These are phyloP conservation scores for Nymphalis c-album DNA, from an alignment of 2,888 invertebrate species.

Conservation along the genomic window DNA sequence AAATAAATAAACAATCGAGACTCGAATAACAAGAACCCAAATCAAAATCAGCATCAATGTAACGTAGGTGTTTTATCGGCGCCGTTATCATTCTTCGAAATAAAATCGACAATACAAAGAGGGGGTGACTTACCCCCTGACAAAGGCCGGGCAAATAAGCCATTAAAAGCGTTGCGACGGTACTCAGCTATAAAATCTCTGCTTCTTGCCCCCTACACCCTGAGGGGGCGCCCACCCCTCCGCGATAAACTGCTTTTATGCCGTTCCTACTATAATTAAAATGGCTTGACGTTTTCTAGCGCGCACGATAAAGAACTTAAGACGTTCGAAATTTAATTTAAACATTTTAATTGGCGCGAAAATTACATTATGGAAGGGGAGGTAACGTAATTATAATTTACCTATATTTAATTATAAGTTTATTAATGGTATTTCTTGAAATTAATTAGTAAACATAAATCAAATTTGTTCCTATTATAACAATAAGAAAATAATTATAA, in stretches of 20 bases:
- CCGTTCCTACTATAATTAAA: constrained; percentile 77
- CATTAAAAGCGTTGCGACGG: constrained; percentile 78
- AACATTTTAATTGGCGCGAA: constrained; percentile 40
- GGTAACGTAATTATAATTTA: constrained; percentile 24
- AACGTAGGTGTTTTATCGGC: constrained; percentile 35
- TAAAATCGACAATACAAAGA: constrained; percentile 74
- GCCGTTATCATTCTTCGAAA: constrained; percentile 60
- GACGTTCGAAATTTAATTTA: constrained; percentile 45
- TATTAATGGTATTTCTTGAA: neutral
- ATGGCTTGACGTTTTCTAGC: constrained; percentile 66
- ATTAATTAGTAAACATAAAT: neutral
- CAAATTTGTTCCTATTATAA: neutral
- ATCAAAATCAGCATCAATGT: constrained; percentile 17
- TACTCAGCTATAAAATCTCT: constrained; percentile 79
- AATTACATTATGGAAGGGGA: constrained; percentile 21
- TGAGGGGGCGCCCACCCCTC: constrained; percentile 46
- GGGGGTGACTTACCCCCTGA: constrained; percentile 59
- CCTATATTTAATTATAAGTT: constrained; percentile 8
- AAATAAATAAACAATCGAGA: neutral
- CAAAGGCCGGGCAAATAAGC: constrained; percentile 79
- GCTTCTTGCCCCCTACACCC: constrained; percentile 72
- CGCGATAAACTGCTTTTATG: constrained; percentile 79
- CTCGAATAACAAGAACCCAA: constrained; percentile 11
- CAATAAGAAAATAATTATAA: neutral
- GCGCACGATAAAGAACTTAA: constrained; percentile 35